These are phyloP conservation scores for Tapirus indicus DNA, from an alignment of 2,797 vertebrate species.

Conservation along the genomic window DNA sequence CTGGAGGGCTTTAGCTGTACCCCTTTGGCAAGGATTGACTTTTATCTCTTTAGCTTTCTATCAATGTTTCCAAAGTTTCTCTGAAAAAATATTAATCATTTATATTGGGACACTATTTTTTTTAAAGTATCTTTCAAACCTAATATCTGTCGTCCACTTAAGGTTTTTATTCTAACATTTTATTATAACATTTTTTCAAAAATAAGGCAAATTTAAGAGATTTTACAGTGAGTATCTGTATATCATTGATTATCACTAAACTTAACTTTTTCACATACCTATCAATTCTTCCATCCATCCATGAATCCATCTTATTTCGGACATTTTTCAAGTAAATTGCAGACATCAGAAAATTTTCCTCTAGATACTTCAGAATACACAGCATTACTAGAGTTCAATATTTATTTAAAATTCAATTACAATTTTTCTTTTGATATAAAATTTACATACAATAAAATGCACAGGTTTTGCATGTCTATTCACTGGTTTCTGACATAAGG, in stretches of 20 bases:
- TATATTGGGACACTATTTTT: neutral
- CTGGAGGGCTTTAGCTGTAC: neutral
- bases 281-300: neutral
- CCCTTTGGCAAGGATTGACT: neutral
- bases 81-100: neutral
- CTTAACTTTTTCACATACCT: neutral
- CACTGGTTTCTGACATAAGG: neutral
- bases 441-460: neutral
- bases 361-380: neutral
- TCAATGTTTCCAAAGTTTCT: neutral
- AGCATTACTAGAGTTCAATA: neutral
- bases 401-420: neutral
- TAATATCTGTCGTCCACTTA: neutral
- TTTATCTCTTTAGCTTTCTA: slow-evolving; percentile 29
- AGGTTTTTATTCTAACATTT: neutral
- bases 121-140: neutral
- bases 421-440: neutral
- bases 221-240: neutral
- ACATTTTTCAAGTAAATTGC: neutral
- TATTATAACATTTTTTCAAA: neutral
- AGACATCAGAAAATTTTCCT: neutral
- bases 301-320: neutral
- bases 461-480: neutral
- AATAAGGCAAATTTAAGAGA: neutral
- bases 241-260: neutral